These are phyloP conservation scores for Arbacia lixula DNA, from an alignment of 53 echinoderm and acorn worm genomes.

Conservation along the genomic window DNA sequence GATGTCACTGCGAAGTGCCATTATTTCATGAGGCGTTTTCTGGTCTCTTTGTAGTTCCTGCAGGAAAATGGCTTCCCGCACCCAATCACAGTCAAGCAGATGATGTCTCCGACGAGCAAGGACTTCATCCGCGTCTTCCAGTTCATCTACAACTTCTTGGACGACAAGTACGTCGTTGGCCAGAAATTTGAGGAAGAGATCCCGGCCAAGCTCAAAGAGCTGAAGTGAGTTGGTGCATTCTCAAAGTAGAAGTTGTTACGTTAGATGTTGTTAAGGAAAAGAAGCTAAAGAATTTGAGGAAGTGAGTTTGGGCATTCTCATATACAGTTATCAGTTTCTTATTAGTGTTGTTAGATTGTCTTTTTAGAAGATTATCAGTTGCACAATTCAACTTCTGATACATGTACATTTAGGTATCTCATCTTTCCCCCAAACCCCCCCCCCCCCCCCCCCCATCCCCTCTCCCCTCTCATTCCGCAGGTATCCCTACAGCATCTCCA, in stretches of 20 bases:
- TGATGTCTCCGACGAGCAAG: slow-evolving; percentile 91
- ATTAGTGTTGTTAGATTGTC: too few species aligned
- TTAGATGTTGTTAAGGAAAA: too few species aligned
- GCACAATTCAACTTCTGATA: too few species aligned
- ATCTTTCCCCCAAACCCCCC: too few species aligned
- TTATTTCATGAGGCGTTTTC: not conserved
- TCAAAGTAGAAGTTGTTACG: too few species aligned
- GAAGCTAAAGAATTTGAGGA: too few species aligned
- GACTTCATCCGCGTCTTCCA: slow-evolving; percentile 91
- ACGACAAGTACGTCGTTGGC: slow-evolving; percentile 63
- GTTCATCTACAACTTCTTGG: slow-evolving; percentile 85
- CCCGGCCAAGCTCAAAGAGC: slow-evolving; percentile 82
- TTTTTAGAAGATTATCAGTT: too few species aligned
- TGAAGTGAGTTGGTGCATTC: slow-evolving; percentile 90
- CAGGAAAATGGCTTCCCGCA: slow-evolving; percentile 77
- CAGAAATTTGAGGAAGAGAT: slow-evolving; percentile 86
- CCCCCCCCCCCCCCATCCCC: too few species aligned
- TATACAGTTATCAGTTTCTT: too few species aligned
- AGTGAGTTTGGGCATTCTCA: too few species aligned
- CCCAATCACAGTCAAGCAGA: slow-evolving; percentile 66
- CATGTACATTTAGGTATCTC: too few species aligned
- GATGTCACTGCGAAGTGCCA: too few species aligned
- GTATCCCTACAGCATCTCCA: slow-evolving; percentile 82
- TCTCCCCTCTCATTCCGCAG: slow-evolving; percentile 31
- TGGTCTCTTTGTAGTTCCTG: slow-evolving; percentile 72